A percentile compares a stretch with the other conserved stretches of the same genome.
These are phyloP conservation scores for Butorides virescens DNA, from an alignment of 2,113 vertebrate species.

Conservation along the genomic window DNA sequence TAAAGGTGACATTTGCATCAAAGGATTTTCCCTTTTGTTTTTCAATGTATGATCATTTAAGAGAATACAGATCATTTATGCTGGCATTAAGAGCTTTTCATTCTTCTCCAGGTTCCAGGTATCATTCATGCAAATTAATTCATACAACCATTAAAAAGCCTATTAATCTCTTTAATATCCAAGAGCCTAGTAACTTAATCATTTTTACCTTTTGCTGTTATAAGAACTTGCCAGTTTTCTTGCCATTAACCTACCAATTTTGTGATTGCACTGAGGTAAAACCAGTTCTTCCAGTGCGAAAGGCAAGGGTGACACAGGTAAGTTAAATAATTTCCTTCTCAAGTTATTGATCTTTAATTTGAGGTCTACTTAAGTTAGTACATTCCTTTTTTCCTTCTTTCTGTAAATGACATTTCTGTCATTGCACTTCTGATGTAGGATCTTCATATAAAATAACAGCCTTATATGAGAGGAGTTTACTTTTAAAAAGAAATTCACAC, in stretches of 20 bases:
- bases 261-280: not conserved
- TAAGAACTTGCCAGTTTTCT: slow-evolving; percentile 21
- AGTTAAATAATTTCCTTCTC: not conserved
- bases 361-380: not conserved
- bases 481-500: not conserved
- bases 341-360: slow-evolving; percentile 10
- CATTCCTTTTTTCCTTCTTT: not conserved
- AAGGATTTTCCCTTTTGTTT: slow-evolving; percentile 47
- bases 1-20: slow-evolving; percentile 65
- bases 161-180: slow-evolving; percentile 56
- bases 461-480: not conserved
- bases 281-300: not conserved
- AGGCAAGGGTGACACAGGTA: not conserved
- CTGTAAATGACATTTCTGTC: not conserved
- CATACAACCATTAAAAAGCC: not conserved
- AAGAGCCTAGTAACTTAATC: slow-evolving; percentile 4
- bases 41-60: slow-evolving; percentile 34
- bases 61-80: slow-evolving; percentile 30
- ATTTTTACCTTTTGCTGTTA: slow-evolving; percentile 34
- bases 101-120: slow-evolving; percentile 25
- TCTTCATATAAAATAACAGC: not conserved
- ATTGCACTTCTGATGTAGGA: not conserved
- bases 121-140: slow-evolving; percentile 57
- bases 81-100: slow-evolving; percentile 19
- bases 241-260: slow-evolving; percentile 20